Base-by-base conservation (phyloP, 2,113 vertebrate genomes). In the Gnathochromis pfefferi region DNA sequence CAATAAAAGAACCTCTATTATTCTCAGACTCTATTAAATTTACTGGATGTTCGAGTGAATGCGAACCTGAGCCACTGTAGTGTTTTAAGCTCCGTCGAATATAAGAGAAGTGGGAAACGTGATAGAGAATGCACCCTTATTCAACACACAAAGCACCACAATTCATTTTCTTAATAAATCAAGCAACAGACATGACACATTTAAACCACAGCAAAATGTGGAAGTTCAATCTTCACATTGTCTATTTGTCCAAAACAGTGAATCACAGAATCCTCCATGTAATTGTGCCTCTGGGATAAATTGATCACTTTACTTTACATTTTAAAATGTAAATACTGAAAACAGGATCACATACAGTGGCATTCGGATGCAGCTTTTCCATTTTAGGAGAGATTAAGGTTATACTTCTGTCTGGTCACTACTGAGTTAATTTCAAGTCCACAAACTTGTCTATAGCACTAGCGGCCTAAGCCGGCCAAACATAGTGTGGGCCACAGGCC, bases 361-460 rank as follows among this genome's bases (percentile, higher is more conserved):
- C n/a, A 75, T 35, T 23, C 7, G 10, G 47, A 1, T 60, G 16
- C 51, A n/a, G 7, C 33, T 70, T 83, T 40, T 28, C 58, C 57
- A 40, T 68, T 92, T 16, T 60, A 8, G 40, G 23, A 28, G 31
- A 83, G 5, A 84, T 70, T 33, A 31, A 85, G 35, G 45, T 70
- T 88, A 79, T 1, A 82, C 60, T 89, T 92, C 60, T 73, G 85
- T 87, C 75, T 87, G 90, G 92, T 87, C 89, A 90, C 33, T 93
- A 93, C 70, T 94, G 92, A 89, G 92, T 95, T 93, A 93, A 95
- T 60, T 84, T 82, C 42, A 90, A 90, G 83, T 86, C 90, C 87
- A 88, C 86, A 85, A 93, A 95, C 90, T 91, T 91, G 87, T 88
- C 88, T 65, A 86, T 80, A 85, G 82, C 86, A 89, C 73, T 19